Base-by-base conservation (phyloP, 1,140 invertebrate genomes). In the Helicoverpa armigera region DNA sequence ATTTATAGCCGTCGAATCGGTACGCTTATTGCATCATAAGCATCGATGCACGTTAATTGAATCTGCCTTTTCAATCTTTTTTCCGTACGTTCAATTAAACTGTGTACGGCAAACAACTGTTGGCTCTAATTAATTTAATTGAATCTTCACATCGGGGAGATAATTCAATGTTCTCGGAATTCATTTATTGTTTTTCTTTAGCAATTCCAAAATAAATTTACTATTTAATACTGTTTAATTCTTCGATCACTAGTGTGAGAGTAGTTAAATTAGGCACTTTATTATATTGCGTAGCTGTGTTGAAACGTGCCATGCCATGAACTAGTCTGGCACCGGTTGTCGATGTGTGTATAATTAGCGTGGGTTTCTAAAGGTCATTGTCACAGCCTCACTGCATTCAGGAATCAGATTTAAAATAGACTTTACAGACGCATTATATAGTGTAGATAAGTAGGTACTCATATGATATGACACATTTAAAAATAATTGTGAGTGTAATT, bases 301-400 rank as follows among this genome's bases (percentile, higher is more conserved):
- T 88, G 85, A 87, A 85, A 89, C 82, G 88, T 87, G 85, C 85
- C 61, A 75, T n/a, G 69, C 73, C 90, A 91, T 86, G 79, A 86
- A 89, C 89, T 85, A 90, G 89, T 90, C 88, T 89, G 87, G 87
- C 87, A 86, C 84, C 82, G 86, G 85, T 84, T 87, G 86, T 86
- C 84, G 86, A 85, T 88, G 88, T 88, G 86, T 89, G 83, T 94
- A 94, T 94, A 93, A 94, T 94, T 94, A 94, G 93, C 92, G 93
- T 94, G 93, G 93, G 93, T 88, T 89, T 85, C 83, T 87, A 92
- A 93, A 94, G 93, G 92, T 94, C 93, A 94, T 94, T 94, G 93
- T 94, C 93, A 88, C 90, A 92, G 89, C 86, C 86, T 86, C 85
- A 83, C 83, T 84, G 85, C 87, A 86, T 87, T 84, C 84, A 84